These are phyloP conservation scores for Vanacampus margaritifer DNA, from an alignment of 2,113 vertebrate species.

Conservation along the genomic window DNA sequence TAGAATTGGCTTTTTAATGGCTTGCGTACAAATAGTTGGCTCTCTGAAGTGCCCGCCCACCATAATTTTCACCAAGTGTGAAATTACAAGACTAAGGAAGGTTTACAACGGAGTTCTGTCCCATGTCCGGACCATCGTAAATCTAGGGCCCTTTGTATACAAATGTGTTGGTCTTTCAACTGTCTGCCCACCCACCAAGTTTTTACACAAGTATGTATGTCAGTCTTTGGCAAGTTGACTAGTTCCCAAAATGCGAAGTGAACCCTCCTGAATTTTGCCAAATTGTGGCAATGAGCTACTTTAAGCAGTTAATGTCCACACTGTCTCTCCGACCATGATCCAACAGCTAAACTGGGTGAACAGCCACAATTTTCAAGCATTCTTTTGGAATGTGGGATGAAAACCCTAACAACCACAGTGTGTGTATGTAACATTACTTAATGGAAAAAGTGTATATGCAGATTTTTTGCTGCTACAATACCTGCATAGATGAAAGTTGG, in stretches of 20 bases:
- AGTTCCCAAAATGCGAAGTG: neutral
- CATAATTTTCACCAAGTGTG: neutral
- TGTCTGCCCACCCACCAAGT: neutral
- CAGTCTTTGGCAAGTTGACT: neutral
- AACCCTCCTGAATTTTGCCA: too few species aligned
- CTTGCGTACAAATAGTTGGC: neutral
- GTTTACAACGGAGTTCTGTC: neutral
- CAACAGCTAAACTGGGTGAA: too few species aligned
- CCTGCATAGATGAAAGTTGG: conserved; percentile 16
- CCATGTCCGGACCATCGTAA: neutral
- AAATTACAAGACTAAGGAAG: neutral
- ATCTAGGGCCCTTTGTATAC: neutral
- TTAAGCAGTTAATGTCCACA: too few species aligned
- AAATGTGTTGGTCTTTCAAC: too few species aligned
- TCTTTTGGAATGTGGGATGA: neutral
- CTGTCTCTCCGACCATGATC: too few species aligned
- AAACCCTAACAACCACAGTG: neutral
- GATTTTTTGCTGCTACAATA: conserved; percentile 17
- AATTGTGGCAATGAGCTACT: too few species aligned
- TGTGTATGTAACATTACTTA: neutral
- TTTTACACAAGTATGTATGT: neutral
- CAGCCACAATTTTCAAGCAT: too few species aligned
- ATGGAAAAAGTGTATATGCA: neutral
- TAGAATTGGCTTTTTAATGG: neutral
- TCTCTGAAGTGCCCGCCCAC: neutral